Evolutionary conservation across 2,888 invertebrate species (phyloP).

Genomic region (Psylliodes chrysocephalus): DNA sequence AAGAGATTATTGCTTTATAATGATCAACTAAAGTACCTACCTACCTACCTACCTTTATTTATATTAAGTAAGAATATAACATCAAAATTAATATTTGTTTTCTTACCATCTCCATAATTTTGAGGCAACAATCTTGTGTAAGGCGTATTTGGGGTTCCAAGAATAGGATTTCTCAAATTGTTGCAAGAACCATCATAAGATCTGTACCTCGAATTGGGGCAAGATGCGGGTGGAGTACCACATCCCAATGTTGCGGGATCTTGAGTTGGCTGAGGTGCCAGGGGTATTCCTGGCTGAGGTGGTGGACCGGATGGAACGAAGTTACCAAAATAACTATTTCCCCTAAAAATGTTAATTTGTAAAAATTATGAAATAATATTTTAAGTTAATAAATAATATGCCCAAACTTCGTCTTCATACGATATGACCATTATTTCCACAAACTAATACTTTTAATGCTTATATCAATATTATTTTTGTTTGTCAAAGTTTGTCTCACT

Average conservation of each 20-base stretch:
- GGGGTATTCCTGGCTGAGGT: not conserved
- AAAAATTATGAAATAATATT: no score
- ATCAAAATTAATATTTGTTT: no score
- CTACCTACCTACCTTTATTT: no score
- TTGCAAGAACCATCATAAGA: slow-evolving; percentile 95
- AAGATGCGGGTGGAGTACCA: slow-evolving; percentile 45
- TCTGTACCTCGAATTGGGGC: slow-evolving; percentile 72
- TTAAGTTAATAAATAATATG: no score
- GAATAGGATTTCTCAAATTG: slow-evolving; percentile 82
- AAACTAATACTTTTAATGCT: no score
- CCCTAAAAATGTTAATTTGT: slow-evolving; percentile 1
- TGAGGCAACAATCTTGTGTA: slow-evolving; percentile 73
- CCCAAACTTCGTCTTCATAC: no score
- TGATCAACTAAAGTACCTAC: no score
- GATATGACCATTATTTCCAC: no score
- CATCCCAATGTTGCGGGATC: slow-evolving; percentile 45
- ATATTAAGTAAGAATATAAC: no score
- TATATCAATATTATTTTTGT: no score
- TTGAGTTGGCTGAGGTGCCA: slow-evolving; percentile 8
- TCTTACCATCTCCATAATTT: slow-evolving; percentile 76
- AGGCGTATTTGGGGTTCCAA: slow-evolving; percentile 82
- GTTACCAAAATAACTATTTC: slow-evolving; percentile 28
- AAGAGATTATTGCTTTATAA: no score
- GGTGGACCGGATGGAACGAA: not conserved
- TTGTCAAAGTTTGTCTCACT: no score